These are phyloP conservation scores for Peromyscus maniculatus DNA, from an alignment of 2,113 vertebrate genomes.

Conservation along the genomic window DNA sequence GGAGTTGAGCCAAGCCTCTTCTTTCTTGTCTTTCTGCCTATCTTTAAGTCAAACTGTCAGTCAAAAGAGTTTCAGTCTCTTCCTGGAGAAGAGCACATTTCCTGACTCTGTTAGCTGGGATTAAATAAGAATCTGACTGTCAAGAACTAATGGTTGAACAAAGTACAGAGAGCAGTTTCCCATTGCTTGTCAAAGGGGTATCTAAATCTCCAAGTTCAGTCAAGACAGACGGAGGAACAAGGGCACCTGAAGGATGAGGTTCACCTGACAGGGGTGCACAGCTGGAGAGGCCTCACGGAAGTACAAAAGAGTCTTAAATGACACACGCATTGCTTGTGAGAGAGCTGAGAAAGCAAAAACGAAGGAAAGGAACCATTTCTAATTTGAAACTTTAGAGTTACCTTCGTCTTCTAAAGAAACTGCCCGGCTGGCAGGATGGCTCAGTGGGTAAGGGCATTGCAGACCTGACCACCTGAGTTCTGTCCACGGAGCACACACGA, in stretches of 20 bases:
- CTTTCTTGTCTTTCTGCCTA: constrained; percentile 44
- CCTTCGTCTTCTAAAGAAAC: constrained; percentile 1
- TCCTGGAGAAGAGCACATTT: constrained; percentile 50
- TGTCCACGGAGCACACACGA: background rate
- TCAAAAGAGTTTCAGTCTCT: constrained; percentile 59
- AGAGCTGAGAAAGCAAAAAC: constrained; percentile 12
- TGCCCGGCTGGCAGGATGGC: background rate
- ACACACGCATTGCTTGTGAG: background rate
- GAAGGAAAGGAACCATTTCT: background rate
- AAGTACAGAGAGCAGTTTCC: constrained; percentile 42
- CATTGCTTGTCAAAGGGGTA: constrained; percentile 12
- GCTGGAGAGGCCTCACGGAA: background rate
- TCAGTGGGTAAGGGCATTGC: background rate
- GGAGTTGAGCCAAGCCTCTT: constrained; percentile 37
- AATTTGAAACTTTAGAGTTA: constrained; percentile 43
- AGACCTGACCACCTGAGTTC: background rate
- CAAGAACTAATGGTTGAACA: constrained; percentile 25
- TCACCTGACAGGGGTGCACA: background rate
- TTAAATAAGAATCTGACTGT: constrained; percentile 46
- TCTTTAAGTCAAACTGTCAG: constrained; percentile 56
- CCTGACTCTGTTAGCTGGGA: constrained; percentile 65
- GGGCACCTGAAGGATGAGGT: background rate
- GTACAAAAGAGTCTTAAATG: background rate
- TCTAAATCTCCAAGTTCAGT: constrained; percentile 54
- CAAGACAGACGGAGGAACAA: constrained; percentile 47